Percentiles rank a stretch among this genome's conserved stretches.
These are phyloP conservation scores for Chiloscyllium plagiosum DNA, from an alignment of 2,113 vertebrate species.

Conservation along the genomic window DNA sequence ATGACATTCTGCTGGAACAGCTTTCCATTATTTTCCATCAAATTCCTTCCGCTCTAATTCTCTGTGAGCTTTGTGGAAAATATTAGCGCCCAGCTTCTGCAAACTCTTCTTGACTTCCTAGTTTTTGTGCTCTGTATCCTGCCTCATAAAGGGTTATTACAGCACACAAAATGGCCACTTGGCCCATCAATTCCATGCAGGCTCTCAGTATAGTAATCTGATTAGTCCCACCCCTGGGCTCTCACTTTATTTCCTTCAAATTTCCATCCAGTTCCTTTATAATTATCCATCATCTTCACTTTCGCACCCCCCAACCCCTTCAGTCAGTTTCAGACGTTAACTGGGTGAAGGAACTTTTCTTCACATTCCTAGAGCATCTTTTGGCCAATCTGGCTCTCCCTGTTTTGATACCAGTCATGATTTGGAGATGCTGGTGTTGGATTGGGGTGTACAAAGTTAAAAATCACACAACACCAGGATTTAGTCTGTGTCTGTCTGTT, in stretches of 20 bases:
- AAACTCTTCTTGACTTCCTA: neutral
- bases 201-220: neutral
- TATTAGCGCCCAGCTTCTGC: neutral
- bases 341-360: neutral
- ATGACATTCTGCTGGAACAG: neutral
- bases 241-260: neutral
- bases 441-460: no score
- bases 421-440: no score
- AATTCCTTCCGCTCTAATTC: slow-evolving; percentile 21
- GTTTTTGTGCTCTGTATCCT: neutral
- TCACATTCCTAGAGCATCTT: neutral
- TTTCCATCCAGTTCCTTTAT: neutral
- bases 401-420: no score
- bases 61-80: neutral
- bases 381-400: no score
- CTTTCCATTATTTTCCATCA: neutral
- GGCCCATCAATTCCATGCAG: neutral
- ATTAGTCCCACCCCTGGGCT: neutral
- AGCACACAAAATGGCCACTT: neutral
- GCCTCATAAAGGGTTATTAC: neutral
- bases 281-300: neutral
- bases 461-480: no score
- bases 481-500: no score
- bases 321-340: neutral
- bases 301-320: no score